phyloP scores from a whole-genome alignment of 2,888 invertebrate species.

The Hybos culiciformis region DNA sequence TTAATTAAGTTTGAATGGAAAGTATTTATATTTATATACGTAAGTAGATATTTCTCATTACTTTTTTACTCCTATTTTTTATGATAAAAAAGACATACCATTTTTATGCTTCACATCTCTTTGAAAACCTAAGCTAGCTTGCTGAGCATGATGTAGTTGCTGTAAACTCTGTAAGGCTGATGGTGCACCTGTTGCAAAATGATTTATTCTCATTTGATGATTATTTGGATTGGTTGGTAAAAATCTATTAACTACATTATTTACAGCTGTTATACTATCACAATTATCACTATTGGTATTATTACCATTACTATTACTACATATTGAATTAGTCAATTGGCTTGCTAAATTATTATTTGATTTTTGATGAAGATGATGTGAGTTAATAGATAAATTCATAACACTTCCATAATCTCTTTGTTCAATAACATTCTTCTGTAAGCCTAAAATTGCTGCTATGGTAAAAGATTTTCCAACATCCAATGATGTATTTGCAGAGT shows the following conservation, averaged over 20 bases:
- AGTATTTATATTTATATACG: too few species aligned
- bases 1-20: too few species aligned
- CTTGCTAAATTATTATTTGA: constrained; percentile 15
- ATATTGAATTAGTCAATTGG: constrained; percentile 15
- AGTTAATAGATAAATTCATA: constrained; percentile 34
- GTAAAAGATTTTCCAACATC: constrained; percentile 62
- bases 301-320: constrained; percentile 15
- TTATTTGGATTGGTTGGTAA: constrained; percentile 10
- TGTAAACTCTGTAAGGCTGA: constrained; percentile 35
- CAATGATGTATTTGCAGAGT: constrained; percentile 30
- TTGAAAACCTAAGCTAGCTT: constrained; percentile 26
- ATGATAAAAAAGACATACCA: constrained; percentile 8
- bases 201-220: constrained; percentile 12
- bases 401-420: constrained; percentile 33
- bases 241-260: constrained; percentile 17
- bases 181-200: constrained; percentile 25
- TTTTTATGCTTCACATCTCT: constrained; percentile 26
- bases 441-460: constrained; percentile 74
- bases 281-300: constrained; percentile 17
- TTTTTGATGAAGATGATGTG: constrained; percentile 14
- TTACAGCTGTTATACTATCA: constrained; percentile 16
- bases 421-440: constrained; percentile 39
- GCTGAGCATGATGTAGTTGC: constrained; percentile 33
- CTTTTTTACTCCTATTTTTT: too few species aligned
- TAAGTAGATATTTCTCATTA: too few species aligned